These are phyloP conservation scores for Poecilus cupreus DNA, from an alignment of 2,888 invertebrate species.

Conservation along the genomic window DNA sequence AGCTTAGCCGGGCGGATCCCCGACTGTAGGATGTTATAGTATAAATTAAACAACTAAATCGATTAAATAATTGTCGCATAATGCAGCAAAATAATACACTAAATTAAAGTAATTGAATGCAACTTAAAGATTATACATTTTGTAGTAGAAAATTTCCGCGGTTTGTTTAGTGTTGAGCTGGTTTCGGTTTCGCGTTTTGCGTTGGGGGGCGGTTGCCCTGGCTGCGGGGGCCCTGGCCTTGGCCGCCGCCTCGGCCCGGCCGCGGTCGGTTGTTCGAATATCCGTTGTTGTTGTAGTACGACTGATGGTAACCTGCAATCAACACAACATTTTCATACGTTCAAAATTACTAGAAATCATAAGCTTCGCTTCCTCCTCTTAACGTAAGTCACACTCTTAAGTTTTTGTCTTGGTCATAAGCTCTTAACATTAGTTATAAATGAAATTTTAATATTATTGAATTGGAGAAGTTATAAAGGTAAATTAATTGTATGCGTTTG, in stretches of 20 bases:
- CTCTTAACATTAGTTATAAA: no score
- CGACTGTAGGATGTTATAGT: not conserved
- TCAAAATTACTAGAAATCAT: no score
- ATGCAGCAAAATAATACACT: slow-evolving; percentile 43
- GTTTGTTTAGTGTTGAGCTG: slow-evolving; percentile 45
- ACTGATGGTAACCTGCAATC: slow-evolving; percentile 65
- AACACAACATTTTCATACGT: no score
- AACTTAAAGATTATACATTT: slow-evolving; percentile 12
- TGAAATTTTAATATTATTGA: no score
- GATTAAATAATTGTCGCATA: slow-evolving; percentile 27
- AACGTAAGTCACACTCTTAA: no score
- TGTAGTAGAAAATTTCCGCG: slow-evolving; percentile 37
- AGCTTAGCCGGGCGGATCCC: not conserved
- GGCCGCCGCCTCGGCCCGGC: slow-evolving; percentile 66
- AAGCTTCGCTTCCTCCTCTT: no score
- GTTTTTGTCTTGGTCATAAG: no score
- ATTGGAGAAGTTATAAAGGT: no score
- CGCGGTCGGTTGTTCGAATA: slow-evolving; percentile 70
- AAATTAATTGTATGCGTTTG: no score
- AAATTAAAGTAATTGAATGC: slow-evolving; percentile 37
- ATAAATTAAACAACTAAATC: slow-evolving; percentile 42
- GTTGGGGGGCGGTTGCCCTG: slow-evolving; percentile 65
- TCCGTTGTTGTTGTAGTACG: slow-evolving; percentile 70
- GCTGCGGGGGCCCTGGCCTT: slow-evolving; percentile 67
- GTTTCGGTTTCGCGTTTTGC: slow-evolving; percentile 33